Evolutionary conservation across 2,797 vertebrate species (phyloP).

Genomic region (Vipera latastei): DNA sequence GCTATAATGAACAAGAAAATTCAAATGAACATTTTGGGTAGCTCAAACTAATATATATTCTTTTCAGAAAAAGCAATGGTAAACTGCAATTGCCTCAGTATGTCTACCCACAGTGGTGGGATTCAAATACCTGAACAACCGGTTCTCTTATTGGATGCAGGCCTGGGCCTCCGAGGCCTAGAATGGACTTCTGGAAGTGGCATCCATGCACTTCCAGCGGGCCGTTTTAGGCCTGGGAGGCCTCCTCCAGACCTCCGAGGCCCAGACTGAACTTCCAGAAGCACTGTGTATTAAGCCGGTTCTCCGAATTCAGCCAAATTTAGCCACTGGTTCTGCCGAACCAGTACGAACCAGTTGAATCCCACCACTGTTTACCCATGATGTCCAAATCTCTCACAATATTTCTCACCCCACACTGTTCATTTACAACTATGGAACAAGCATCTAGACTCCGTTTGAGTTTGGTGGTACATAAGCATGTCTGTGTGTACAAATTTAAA

Average conservation of each 20-base stretch:
- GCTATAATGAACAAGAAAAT: neutral
- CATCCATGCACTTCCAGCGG: too few relatives aligned
- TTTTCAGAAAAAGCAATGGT: neutral
- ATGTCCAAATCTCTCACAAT: neutral
- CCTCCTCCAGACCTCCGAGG: too few relatives aligned
- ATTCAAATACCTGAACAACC: too few relatives aligned
- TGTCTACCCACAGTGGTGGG: neutral
- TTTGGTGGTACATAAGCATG: neutral
- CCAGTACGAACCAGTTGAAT: too few relatives aligned
- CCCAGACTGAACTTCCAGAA: too few relatives aligned
- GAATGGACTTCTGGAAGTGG: too few relatives aligned
- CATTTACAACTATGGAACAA: neutral
- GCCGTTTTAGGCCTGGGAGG: too few relatives aligned
- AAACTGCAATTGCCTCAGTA: neutral
- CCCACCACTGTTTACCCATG: neutral
- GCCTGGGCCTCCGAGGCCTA: too few relatives aligned
- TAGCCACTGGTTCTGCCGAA: too few relatives aligned
- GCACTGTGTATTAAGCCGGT: too few relatives aligned
- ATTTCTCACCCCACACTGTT: neutral
- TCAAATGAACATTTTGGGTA: neutral
- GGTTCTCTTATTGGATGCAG: too few relatives aligned
- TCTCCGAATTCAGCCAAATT: too few relatives aligned
- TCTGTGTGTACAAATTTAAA: neutral
- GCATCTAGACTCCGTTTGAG: neutral
- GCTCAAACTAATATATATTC: neutral